Evolutionary conservation across 2,113 vertebrate genomes (phyloP).

Genomic region (Chascanopsetta lugubris): DNA sequence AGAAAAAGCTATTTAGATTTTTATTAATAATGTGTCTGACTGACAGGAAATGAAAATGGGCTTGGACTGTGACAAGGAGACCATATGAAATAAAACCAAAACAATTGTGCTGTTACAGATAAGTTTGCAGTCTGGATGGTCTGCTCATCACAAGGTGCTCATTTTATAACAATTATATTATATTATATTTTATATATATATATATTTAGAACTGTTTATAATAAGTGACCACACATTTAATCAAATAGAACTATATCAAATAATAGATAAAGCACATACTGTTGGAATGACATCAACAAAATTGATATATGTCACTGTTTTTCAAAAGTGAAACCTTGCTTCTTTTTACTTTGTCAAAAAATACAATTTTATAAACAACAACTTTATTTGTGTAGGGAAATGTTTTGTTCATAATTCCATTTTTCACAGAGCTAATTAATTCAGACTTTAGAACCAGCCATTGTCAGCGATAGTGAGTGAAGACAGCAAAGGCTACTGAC

Average conservation of each 20-base stretch:
- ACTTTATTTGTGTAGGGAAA: neutral
- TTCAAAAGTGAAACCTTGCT: neutral
- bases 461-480: neutral
- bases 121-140: constrained; percentile 49
- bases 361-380: neutral
- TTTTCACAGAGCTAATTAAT: neutral
- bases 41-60: constrained; percentile 73
- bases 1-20: constrained; percentile 69
- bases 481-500: neutral
- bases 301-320: neutral
- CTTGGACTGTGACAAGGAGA: constrained; percentile 48
- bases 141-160: constrained; percentile 31
- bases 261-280: no score
- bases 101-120: constrained; percentile 33
- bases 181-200: no score
- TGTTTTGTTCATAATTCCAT: neutral
- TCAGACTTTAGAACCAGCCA: no score
- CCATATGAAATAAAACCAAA: constrained; percentile 6
- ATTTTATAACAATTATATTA: no score
- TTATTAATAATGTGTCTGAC: constrained; percentile 65
- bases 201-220: no score
- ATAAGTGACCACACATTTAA: no score
- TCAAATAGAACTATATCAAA: no score
- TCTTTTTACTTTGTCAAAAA: neutral
- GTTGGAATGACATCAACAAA: no score